Base-by-base conservation (phyloP, 2,113 vertebrate genomes). In the Chionis minor region DNA sequence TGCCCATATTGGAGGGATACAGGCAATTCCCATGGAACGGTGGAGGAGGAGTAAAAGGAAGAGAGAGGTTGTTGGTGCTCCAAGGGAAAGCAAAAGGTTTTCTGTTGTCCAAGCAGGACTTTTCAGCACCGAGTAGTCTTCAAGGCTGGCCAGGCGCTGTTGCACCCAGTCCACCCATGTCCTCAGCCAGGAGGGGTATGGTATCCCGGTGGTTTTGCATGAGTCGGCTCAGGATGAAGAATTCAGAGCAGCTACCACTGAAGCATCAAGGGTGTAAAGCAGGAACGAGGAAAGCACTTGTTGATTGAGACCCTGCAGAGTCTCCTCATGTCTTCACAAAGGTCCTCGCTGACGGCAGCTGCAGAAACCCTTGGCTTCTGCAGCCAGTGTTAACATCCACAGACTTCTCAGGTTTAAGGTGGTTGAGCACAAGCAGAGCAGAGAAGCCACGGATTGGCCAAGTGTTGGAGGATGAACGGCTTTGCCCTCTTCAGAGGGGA, bases 401-500 rank as follows among this genome's bases (percentile, higher is more conserved):
- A 20, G 4, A 18, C 22, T 49, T 54, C 44, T 83, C 14, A n/a
- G 19, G 66, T 35, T 74, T 73, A 28, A 58, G 19, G 51, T 58
- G 28, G 21, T 40, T 65, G 38, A 84, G 15, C 61, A 20, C 0
- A 0, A 91, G 44, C 47, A 47, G 40, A 44, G 40, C 35, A 78
- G n/a, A 54, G 61, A 44, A 63, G 69, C 42, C 62, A 47, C n/a
- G 18, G 49, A n/a, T 18, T 59, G 44, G 44, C 23, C 26, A 30
- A n/a, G 47, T 0, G 0, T 3, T 61, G 52, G 23, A 67, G 65
- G 49, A 66, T 11, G 23, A 72, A 77, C 27, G 0, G 0, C 51
- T 66, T 82, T 78, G 65, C 19, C 13, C 15, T 82, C 45, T 82
- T 49, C 65, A 55, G 63, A 77, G 63, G 6, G 27, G 27, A n/a